Evolutionary conservation across 2,888 invertebrate species (phyloP).

Genomic region (Acronicta aceris): DNA sequence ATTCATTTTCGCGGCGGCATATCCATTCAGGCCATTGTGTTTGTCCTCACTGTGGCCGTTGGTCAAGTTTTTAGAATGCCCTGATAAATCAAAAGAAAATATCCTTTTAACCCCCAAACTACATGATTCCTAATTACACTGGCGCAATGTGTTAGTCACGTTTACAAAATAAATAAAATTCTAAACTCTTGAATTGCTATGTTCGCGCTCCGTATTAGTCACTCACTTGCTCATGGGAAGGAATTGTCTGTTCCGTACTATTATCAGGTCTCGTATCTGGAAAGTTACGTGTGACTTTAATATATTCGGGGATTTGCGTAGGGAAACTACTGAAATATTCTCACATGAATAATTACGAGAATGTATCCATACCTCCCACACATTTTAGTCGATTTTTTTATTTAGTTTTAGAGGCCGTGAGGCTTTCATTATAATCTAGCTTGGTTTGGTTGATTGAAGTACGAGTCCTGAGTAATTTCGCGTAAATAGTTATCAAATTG

Average conservation of each 20-base stretch:
- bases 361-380: constrained; percentile 50
- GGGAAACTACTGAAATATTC: constrained; percentile 41
- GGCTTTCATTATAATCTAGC: neutral
- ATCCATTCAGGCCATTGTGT: constrained; percentile 60
- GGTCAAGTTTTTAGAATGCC: constrained; percentile 71
- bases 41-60: constrained; percentile 63
- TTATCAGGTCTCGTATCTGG: constrained; percentile 78
- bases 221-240: constrained; percentile 69
- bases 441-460: neutral
- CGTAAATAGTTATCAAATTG: neutral
- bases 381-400: constrained; percentile 1
- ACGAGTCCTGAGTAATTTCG: neutral
- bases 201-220: constrained; percentile 70
- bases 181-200: constrained; percentile 63
- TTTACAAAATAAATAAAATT: constrained; percentile 51
- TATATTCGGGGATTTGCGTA: constrained; percentile 54
- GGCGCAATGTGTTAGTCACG: constrained; percentile 81
- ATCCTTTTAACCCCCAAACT: constrained; percentile 69
- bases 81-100: constrained; percentile 82
- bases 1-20: constrained; percentile 60
- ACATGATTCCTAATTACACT: constrained; percentile 67
- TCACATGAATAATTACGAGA: constrained; percentile 41
- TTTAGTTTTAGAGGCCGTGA: too few species aligned
- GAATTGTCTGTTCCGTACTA: constrained; percentile 75
- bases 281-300: constrained; percentile 76